Base-by-base conservation (phyloP, 2,888 invertebrate species). In the Alviniconcha strummeri region DNA sequence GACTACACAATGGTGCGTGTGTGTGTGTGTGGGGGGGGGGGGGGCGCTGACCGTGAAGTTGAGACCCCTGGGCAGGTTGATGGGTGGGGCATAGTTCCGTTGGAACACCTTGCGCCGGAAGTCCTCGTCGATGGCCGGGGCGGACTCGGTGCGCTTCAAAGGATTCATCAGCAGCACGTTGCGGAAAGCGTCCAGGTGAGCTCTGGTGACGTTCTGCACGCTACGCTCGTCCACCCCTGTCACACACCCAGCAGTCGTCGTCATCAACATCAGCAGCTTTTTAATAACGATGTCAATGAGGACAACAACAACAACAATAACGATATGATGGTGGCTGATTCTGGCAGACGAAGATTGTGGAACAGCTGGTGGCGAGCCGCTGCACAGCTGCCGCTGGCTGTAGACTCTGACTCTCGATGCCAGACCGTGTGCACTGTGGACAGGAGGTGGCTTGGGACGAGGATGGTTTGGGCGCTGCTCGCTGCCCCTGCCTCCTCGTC, bases 131-230 rank as follows among this genome's bases (percentile, higher is more conserved):
- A 52, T 64, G 52, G 60, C 52, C 7, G 13, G 11, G 60, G 36
- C 36, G 3, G n/a, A 56, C n/a, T 69, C 55, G 55, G 13, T 72
- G 6, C 72, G 72, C n/a, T 17, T 81, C 74, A 84, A 60, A 4
- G 82, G 5, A 19, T 15, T 79, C 74, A 84, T 64, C 4, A 84
- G 5, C 55, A 84, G 67, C n/a, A 82, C 75, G 57, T 84, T 84
- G 72, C 79, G 64, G 69, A 84, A 82, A 55, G 82, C 81, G 9
- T 15, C 17, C 69, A 79, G 17, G 15, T 71, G 81, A 7, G 72
- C 11, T 8, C 15, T 11, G 17, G 79, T 80, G 64, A 80, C 71
- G 8, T 13, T 8, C 60, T 60, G 9, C 8, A 60, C 4, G 60
- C 71, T 19, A 5, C 19, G 71, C 64, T 64, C 64, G 64, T 64